Evolutionary conservation across 1,140 invertebrate genomes (phyloP).

Genomic region (Stenopsyche tienmushanensis): DNA sequence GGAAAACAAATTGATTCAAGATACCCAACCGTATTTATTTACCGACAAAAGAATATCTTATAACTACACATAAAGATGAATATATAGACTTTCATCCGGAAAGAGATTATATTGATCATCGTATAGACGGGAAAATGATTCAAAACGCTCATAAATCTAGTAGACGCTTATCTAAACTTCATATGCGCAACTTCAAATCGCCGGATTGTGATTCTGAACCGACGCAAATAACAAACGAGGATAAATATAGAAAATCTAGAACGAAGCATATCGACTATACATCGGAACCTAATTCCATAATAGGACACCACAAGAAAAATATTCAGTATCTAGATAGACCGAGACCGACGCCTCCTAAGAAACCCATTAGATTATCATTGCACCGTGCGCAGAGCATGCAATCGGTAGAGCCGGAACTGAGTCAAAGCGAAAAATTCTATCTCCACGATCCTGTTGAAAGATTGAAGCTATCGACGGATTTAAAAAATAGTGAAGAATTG

Average conservation of each 20-base stretch:
- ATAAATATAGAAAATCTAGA: constrained; percentile 35
- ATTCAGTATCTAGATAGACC: constrained; percentile 49
- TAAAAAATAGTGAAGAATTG: constrained; percentile 29
- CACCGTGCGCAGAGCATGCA: constrained; percentile 80
- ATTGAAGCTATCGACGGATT: constrained; percentile 22
- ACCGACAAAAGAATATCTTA: constrained; percentile 2
- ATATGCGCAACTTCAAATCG: constrained; percentile 64
- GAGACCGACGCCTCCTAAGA: constrained; percentile 77
- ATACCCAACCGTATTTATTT: neutral
- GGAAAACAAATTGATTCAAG: constrained; percentile 7
- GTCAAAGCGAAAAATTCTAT: constrained; percentile 32
- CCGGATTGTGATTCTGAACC: constrained; percentile 67
- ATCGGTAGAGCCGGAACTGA: constrained; percentile 57
- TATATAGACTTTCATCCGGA: constrained; percentile 49
- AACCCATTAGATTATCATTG: constrained; percentile 76
- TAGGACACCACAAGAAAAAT: constrained; percentile 54
- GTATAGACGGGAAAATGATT: constrained; percentile 55
- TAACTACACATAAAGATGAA: constrained; percentile 40
- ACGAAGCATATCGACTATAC: constrained; percentile 55
- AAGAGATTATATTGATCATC: constrained; percentile 49
- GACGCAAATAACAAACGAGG: constrained; percentile 51
- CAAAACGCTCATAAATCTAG: constrained; percentile 56
- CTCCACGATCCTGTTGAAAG: constrained; percentile 35
- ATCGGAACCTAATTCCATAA: constrained; percentile 56
- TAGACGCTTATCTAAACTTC: constrained; percentile 49